Conservation (phyloP, 2,113 vertebrate genomes). For the Perca fluviatilis region DNA sequence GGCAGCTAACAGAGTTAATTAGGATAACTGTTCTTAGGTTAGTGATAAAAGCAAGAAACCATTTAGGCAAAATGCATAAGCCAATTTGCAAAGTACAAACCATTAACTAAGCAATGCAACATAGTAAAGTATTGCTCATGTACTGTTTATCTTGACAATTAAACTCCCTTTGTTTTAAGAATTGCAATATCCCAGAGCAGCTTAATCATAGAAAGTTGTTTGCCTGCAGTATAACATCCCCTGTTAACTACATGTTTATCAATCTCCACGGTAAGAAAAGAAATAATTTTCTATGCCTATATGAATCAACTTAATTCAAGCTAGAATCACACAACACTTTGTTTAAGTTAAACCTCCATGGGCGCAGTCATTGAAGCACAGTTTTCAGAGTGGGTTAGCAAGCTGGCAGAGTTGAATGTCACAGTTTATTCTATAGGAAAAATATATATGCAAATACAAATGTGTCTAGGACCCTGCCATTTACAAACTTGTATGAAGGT, state of each 20-base stretch:
- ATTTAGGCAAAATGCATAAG: constrained; percentile 50
- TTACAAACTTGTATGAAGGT: neutral
- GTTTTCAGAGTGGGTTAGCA: neutral
- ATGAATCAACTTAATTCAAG: constrained; percentile 42
- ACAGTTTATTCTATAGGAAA: neutral
- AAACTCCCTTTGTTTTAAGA: constrained; percentile 36
- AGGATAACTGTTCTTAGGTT: constrained; percentile 68
- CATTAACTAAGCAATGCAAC: constrained; percentile 46
- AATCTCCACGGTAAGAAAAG: constrained; percentile 19
- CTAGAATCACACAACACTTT: constrained; percentile 9
- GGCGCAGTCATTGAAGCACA: neutral
- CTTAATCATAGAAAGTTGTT: constrained; percentile 1
- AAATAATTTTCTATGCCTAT: neutral
- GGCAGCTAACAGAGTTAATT: constrained; percentile 67
- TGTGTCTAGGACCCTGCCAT: neutral
- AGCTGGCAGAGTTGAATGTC: neutral
- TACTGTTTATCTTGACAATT: constrained; percentile 55
- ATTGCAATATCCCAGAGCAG: constrained; percentile 15
- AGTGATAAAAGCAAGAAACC: constrained; percentile 60
- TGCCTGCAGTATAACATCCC: neutral
- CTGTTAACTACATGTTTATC: constrained; percentile 37
- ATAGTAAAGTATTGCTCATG: constrained; percentile 10
- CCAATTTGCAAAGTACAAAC: constrained; percentile 53
- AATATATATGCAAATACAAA: neutral
- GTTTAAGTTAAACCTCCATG: constrained; percentile 5